Conservation (phyloP, 2,888 invertebrate species). For the Acrocyrtus sp. region DNA sequence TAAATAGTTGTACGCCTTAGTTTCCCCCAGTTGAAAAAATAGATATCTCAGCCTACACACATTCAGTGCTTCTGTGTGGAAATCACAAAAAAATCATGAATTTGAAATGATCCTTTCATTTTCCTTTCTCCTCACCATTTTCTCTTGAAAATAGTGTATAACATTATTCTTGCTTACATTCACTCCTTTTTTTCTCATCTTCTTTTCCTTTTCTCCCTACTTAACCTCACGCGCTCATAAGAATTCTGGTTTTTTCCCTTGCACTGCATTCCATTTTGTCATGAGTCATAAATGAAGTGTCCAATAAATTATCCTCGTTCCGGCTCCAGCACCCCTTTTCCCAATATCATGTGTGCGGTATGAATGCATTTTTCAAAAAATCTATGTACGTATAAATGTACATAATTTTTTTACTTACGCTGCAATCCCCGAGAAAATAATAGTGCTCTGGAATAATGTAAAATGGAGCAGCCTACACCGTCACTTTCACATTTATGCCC, state of each 20-base stretch:
- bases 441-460: no score
- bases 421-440: no score
- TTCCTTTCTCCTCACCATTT: slow-evolving; percentile 21
- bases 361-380: no score
- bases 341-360: no score
- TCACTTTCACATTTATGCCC: no score
- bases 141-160: background rate
- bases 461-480: no score
- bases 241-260: slow-evolving; percentile 19
- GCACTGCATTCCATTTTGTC: slow-evolving; percentile 18
- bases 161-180: slow-evolving; percentile 7
- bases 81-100: slow-evolving; percentile 48
- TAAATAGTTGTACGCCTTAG: slow-evolving; percentile 33
- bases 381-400: no score
- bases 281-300: slow-evolving; percentile 50
- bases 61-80: no score
- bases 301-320: slow-evolving; percentile 47
- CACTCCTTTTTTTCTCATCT: background rate
- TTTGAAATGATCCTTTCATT: slow-evolving; percentile 50
- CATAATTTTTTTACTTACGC: no score
- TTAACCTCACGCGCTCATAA: slow-evolving; percentile 3
- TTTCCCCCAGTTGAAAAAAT: no score
- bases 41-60: no score
- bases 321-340: slow-evolving; percentile 25
- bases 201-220: background rate